phyloP scores from a whole-genome alignment of 2,888 invertebrate genomes.

The Galerucella calmariensis region DNA sequence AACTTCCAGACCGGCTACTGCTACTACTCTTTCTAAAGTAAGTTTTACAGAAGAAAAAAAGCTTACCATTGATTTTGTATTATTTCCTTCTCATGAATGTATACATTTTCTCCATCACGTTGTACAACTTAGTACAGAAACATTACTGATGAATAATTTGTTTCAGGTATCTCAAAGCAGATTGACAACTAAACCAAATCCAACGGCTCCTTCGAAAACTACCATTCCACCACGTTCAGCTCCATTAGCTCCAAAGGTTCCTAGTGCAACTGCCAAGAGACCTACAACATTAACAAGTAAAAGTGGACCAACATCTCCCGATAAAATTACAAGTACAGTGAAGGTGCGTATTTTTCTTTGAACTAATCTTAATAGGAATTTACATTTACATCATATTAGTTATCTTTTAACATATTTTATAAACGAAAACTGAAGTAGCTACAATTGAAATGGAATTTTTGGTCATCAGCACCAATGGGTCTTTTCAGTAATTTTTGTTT shows the following conservation, averaged over 20 bases:
- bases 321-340: constrained; percentile 44
- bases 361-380: background rate
- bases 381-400: too few relatives aligned
- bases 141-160: background rate
- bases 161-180: constrained; percentile 13
- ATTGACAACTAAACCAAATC: constrained; percentile 14
- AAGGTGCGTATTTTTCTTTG: constrained; percentile 40
- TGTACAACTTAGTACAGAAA: background rate
- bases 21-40: constrained; percentile 15
- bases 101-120: too few relatives aligned
- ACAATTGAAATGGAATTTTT: too few relatives aligned
- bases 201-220: constrained; percentile 48
- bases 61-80: too few relatives aligned
- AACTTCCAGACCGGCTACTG: constrained; percentile 30
- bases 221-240: constrained; percentile 35
- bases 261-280: constrained; percentile 39
- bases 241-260: constrained; percentile 35
- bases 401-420: too few relatives aligned
- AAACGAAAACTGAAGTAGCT: too few relatives aligned
- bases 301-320: constrained; percentile 43
- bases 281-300: constrained; percentile 53
- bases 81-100: too few relatives aligned
- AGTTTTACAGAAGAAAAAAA: constrained; percentile 26
- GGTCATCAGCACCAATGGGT: too few relatives aligned
- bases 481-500: too few relatives aligned